Conservation (phyloP, 1,140 invertebrate genomes). For the Varroa destructor region DNA sequence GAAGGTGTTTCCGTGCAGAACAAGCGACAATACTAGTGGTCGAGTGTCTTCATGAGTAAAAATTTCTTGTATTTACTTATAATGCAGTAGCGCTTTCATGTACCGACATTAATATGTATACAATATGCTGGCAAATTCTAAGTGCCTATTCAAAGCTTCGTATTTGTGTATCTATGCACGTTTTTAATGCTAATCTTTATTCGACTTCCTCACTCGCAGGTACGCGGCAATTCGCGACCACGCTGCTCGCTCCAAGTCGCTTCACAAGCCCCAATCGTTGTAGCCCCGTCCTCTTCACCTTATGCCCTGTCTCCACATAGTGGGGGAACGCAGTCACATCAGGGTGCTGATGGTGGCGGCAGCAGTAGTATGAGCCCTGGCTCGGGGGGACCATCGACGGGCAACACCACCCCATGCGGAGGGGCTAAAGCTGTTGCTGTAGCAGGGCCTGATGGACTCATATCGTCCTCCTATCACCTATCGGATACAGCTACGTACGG, state of each 20-base stretch:
- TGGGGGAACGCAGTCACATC: too few species aligned
- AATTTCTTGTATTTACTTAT: too few species aligned
- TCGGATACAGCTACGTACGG: slow-evolving; percentile 35
- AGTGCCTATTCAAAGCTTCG: too few species aligned
- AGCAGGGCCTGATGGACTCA: background rate
- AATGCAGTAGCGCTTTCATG: too few species aligned
- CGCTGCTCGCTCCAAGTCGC: slow-evolving; percentile 24
- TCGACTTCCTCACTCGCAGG: background rate
- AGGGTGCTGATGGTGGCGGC: too few species aligned
- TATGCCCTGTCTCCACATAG: background rate
- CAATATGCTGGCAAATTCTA: too few species aligned
- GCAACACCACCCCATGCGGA: slow-evolving; percentile 18
- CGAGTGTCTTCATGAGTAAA: too few species aligned
- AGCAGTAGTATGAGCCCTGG: slow-evolving; percentile 13
- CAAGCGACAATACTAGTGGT: too few species aligned
- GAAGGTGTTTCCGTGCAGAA: too few species aligned
- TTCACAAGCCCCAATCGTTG: background rate
- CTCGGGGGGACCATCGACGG: slow-evolving; percentile 23
- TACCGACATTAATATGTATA: too few species aligned
- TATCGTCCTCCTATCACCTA: slow-evolving; percentile 6
- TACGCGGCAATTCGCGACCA: slow-evolving; percentile 13
- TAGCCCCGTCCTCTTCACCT: slow-evolving; percentile 10
- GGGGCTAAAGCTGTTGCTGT: background rate
- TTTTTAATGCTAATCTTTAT: too few species aligned
- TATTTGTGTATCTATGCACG: too few species aligned